Conservation (phyloP, 2,113 vertebrate species). For the Ceuthmochares aereus region DNA sequence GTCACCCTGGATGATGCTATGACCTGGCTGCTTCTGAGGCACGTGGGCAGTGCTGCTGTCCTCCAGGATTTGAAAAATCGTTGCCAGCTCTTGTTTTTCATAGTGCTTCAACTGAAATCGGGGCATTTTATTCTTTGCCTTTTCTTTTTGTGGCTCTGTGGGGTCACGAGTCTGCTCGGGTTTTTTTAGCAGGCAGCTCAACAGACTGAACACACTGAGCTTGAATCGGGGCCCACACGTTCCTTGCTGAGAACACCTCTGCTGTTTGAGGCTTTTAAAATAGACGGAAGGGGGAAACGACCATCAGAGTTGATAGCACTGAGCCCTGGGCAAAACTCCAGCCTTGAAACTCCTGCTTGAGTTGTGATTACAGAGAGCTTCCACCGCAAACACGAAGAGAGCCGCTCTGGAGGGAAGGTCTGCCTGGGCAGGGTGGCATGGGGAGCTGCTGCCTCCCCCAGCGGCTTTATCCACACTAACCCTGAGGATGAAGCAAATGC, state of each 20-base stretch:
- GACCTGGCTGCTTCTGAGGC: neutral
- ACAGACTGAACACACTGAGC: fast-evolving
- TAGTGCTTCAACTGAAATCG: neutral
- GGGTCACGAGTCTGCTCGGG: fast-evolving
- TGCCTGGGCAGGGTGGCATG: fast-evolving
- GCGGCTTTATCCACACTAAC: neutral
- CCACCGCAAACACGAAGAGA: neutral
- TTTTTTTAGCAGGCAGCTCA: neutral
- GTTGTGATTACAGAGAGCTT: neutral
- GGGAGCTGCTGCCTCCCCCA: neutral
- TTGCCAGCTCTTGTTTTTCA: neutral
- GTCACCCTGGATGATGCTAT: neutral
- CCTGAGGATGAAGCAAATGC: neutral
- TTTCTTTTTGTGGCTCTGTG: neutral
- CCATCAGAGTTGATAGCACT: neutral
- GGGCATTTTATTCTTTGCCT: neutral
- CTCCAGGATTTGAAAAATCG: neutral
- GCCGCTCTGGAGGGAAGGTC: neutral
- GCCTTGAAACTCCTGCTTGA: neutral
- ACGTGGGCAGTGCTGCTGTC: neutral
- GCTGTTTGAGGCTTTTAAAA: neutral
- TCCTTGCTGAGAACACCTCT: neutral
- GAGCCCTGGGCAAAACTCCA: neutral
- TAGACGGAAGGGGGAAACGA: neutral
- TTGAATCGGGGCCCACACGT: neutral